Percentiles rank a stretch among this genome's conserved stretches.
Conservation (phyloP, 2,797 vertebrate genomes). For the Sebastes kiyomatsui region DNA sequence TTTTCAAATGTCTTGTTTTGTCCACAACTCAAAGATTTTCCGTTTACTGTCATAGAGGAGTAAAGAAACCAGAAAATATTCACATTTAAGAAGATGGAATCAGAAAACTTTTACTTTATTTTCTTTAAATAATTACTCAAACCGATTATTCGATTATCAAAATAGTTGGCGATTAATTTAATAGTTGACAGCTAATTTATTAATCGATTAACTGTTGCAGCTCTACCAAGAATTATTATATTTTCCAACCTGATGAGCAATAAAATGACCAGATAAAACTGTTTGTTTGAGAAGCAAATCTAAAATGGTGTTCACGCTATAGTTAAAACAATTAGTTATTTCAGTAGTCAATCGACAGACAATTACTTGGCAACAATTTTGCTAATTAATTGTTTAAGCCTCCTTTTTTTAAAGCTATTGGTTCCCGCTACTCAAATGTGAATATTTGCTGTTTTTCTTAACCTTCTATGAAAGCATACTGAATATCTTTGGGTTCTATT, state of each 20-base stretch:
- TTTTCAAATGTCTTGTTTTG: no score
- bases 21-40: no score
- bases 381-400: background rate
- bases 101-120: no score
- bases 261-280: background rate
- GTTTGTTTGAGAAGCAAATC: background rate
- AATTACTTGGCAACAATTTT: background rate
- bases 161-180: no score
- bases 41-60: no score
- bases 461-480: background rate
- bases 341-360: background rate
- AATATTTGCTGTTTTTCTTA: background rate
- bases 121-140: no score
- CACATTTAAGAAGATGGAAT: no score
- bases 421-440: background rate
- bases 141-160: no score
- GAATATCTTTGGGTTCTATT: background rate
- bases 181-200: no score
- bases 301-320: background rate
- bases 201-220: no score
- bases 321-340: background rate
- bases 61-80: no score
- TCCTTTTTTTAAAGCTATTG: background rate
- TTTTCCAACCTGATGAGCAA: background rate
- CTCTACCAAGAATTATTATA: background rate